Percentiles rank a stretch among this genome's conserved stretches.
phyloP scores from a whole-genome alignment of 2,113 vertebrate species.

The Hypanus sabinus region DNA sequence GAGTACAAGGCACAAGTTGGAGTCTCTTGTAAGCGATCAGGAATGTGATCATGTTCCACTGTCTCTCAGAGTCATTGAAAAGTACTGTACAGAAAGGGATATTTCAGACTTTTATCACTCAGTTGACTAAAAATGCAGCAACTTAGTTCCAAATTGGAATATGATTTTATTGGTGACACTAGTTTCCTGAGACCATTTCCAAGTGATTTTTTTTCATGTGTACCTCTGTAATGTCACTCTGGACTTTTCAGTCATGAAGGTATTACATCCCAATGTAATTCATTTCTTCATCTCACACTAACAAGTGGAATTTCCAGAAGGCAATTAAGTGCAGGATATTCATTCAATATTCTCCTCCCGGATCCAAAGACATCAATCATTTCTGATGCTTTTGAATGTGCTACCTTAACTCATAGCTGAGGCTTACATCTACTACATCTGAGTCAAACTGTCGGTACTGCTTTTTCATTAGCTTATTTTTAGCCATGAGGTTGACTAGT shows the following conservation, averaged over 20 bases:
- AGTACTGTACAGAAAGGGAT: too few species aligned
- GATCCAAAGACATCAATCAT: not conserved
- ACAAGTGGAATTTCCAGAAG: not conserved
- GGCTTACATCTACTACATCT: not conserved
- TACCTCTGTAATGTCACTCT: not conserved
- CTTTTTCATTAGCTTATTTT: not conserved
- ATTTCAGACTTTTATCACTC: too few species aligned
- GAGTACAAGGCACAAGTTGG: too few species aligned
- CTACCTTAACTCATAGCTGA: not conserved
- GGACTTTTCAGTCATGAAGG: not conserved
- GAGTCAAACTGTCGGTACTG: not conserved
- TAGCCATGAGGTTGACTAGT: not conserved
- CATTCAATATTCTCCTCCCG: not conserved
- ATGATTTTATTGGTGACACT: not conserved
- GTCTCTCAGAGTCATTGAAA: too few species aligned
- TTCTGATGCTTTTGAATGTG: not conserved
- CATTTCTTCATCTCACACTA: not conserved
- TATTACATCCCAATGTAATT: not conserved
- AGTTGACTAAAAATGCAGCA: too few species aligned
- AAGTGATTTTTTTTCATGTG: not conserved
- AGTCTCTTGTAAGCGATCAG: too few species aligned
- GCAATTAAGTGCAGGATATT: not conserved
- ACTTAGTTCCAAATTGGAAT: too few species aligned
- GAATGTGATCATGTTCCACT: too few species aligned
- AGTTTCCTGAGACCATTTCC: not conserved